These are phyloP conservation scores for Patiria pectinifera DNA, from an alignment of 53 echinoderm and acorn worm species.

Conservation along the genomic window DNA sequence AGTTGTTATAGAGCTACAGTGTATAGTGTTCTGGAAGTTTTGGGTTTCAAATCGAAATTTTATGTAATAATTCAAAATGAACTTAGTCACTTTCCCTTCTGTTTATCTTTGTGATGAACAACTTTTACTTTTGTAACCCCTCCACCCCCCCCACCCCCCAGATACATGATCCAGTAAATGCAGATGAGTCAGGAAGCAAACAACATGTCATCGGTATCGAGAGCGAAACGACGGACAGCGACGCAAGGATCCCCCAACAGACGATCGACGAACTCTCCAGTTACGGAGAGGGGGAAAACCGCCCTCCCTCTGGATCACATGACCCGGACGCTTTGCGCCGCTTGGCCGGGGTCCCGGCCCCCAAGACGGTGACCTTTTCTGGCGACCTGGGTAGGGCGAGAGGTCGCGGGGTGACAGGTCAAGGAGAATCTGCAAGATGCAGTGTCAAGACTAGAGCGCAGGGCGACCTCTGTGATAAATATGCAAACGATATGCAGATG, in stretches of 20 bases:
- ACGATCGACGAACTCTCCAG: constrained; percentile 67
- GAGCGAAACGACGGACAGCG: constrained; percentile 21
- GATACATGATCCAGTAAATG: constrained; percentile 1
- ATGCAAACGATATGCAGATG: constrained; percentile 19
- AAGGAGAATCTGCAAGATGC: not conserved
- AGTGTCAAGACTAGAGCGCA: not conserved
- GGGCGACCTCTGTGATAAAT: not conserved
- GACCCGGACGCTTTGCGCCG: constrained; percentile 49
- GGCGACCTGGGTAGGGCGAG: not conserved
- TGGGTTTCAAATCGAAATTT: no score
- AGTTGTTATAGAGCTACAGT: no score
- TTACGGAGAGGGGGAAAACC: constrained; percentile 48
- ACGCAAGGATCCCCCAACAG: constrained; percentile 59
- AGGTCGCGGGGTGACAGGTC: not conserved
- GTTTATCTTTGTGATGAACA: not conserved
- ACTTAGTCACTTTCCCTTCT: no score
- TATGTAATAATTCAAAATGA: no score
- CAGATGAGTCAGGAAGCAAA: not conserved
- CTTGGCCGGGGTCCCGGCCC: constrained; percentile 44
- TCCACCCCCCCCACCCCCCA: no score
- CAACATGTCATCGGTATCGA: constrained; percentile 15
- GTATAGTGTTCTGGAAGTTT: no score
- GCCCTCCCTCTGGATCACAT: constrained; percentile 19
- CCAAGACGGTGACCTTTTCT: constrained; percentile 69
- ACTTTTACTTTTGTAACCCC: not conserved